phyloP scores from a whole-genome alignment of 2,888 invertebrate species.

The Drosophila mimetica region DNA sequence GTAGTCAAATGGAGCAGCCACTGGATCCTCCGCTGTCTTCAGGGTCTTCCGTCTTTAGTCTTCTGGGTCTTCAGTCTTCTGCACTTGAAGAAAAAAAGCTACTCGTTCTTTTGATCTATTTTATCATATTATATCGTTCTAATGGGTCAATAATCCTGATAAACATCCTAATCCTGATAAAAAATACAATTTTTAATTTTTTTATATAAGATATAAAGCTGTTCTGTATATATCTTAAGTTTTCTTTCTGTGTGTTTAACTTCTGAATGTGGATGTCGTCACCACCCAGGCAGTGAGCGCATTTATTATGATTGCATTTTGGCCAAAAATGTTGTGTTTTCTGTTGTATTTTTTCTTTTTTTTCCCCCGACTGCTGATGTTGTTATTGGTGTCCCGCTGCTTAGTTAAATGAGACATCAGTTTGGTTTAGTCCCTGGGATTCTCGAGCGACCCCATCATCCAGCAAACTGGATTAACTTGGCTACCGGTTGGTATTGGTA shows the following conservation, averaged over 20 bases:
- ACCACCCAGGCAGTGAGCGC: slow-evolving; percentile 72
- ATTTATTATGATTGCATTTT: slow-evolving; percentile 79
- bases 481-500: slow-evolving; percentile 23
- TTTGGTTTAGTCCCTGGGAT: slow-evolving; percentile 47
- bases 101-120: too few species aligned
- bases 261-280: slow-evolving; percentile 29
- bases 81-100: not conserved
- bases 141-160: too few species aligned
- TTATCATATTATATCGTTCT: not conserved
- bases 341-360: slow-evolving; percentile 24
- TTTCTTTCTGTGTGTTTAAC: not conserved
- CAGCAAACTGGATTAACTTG: slow-evolving; percentile 33
- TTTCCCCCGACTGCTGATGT: slow-evolving; percentile 21
- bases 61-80: not conserved
- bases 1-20: slow-evolving; percentile 65
- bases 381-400: slow-evolving; percentile 59
- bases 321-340: slow-evolving; percentile 50
- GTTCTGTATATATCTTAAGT: too few species aligned
- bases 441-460: slow-evolving; percentile 23
- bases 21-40: not conserved
- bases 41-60: not conserved
- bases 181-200: too few species aligned
- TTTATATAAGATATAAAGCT: too few species aligned
- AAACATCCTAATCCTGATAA: too few species aligned
- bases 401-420: slow-evolving; percentile 79